Conservation (phyloP, 1,140 invertebrate species). For the Halesus radiatus region DNA sequence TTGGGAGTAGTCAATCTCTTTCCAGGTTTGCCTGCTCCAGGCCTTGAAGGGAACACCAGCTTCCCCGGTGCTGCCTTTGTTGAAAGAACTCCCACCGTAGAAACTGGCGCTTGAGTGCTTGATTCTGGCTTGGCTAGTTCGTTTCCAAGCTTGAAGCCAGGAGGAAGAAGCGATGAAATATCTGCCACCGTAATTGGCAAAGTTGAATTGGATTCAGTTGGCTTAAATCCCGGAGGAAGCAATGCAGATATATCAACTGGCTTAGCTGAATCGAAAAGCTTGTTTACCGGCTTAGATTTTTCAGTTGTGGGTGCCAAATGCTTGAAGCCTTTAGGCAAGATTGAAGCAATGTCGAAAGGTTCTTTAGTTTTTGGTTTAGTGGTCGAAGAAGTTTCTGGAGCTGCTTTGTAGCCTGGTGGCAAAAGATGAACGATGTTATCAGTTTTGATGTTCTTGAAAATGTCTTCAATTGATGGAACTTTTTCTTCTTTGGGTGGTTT, state of each 20-base stretch:
- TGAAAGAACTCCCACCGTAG: slow-evolving; percentile 52
- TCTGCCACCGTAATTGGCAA: slow-evolving; percentile 68
- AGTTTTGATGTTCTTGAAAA: slow-evolving; percentile 56
- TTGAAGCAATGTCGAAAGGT: slow-evolving; percentile 73
- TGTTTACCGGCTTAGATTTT: slow-evolving; percentile 62
- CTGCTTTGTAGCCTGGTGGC: slow-evolving; percentile 71
- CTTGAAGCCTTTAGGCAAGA: slow-evolving; percentile 77
- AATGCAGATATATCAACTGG: slow-evolving; percentile 73
- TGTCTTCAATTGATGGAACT: slow-evolving; percentile 47
- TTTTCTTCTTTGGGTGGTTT: slow-evolving; percentile 69
- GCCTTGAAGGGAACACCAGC: slow-evolving; percentile 84
- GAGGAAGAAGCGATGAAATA: slow-evolving; percentile 60
- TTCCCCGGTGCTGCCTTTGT: slow-evolving; percentile 72
- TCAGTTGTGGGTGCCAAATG: slow-evolving; percentile 62
- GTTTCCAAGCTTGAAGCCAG: slow-evolving; percentile 49
- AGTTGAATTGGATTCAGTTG: slow-evolving; percentile 58
- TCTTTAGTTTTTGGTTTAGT: slow-evolving; percentile 60
- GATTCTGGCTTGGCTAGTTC: slow-evolving; percentile 20
- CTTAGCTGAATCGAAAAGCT: slow-evolving; percentile 67
- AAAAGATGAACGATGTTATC: slow-evolving; percentile 65
- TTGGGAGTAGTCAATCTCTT: slow-evolving; percentile 75
- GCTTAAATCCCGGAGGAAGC: slow-evolving; percentile 74
- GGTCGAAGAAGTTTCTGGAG: slow-evolving; percentile 60
- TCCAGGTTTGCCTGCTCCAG: slow-evolving; percentile 77
- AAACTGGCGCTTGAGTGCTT: slow-evolving; percentile 55